Percentiles rank a stretch among this genome's conserved stretches.
Conservation (phyloP, 64 coral and sea anemone genomes). For the Orbicella faveolata region DNA sequence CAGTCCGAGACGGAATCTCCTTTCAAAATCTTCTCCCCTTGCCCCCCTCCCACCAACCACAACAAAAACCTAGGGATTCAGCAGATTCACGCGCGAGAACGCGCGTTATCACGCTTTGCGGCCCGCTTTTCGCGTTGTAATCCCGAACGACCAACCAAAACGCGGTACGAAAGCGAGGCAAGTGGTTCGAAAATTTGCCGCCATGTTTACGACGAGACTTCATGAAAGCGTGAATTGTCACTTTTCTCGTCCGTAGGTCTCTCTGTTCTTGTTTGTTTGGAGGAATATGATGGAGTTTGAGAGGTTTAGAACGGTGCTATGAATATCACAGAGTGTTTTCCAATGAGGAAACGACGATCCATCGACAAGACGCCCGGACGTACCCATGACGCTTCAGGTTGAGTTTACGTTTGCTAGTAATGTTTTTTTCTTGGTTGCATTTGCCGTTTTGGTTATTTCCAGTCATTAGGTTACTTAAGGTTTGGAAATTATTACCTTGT, state of each 20-base stretch:
- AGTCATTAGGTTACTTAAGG: background rate
- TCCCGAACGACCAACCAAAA: slow-evolving; percentile 14
- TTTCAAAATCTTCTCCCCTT: background rate
- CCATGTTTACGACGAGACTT: background rate
- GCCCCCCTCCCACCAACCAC: no score
- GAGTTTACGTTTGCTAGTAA: background rate
- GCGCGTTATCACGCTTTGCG: background rate
- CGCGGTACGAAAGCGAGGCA: background rate
- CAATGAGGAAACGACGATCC: slow-evolving; percentile 89
- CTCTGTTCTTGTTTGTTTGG: background rate
- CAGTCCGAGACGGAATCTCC: background rate
- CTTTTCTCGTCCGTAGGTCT: background rate
- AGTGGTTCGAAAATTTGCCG: slow-evolving; percentile 22
- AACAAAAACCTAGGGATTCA: background rate
- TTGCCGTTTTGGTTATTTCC: background rate
- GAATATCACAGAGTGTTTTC: slow-evolving; percentile 87
- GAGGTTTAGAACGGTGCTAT: background rate
- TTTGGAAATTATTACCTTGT: background rate
- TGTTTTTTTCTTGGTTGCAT: background rate
- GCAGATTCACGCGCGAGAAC: background rate
- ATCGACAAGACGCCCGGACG: slow-evolving; percentile 73
- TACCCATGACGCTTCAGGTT: slow-evolving; percentile 17
- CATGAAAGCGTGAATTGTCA: background rate
- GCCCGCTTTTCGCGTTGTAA: background rate
- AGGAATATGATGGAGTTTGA: background rate